Percentiles rank a stretch among this genome's conserved stretches.
Conservation (phyloP, 2,888 invertebrate genomes). For the Agelastica alni region DNA sequence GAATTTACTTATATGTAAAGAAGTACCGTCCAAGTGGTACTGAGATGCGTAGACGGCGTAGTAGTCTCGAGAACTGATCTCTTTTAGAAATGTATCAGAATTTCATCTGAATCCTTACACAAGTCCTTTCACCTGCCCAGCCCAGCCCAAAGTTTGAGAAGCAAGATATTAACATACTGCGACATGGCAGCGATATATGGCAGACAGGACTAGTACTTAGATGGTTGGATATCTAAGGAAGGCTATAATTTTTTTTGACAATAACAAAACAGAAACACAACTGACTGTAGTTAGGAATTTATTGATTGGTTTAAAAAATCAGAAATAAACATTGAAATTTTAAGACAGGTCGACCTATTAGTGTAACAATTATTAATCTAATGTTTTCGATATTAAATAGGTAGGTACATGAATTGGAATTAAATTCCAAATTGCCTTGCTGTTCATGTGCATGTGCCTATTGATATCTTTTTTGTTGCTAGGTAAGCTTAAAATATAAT, state of each 20-base stretch:
- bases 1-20: background rate
- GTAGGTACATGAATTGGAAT: no score
- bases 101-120: slow-evolving; percentile 50
- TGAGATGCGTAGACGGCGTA: slow-evolving; percentile 9
- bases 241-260: background rate
- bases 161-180: slow-evolving; percentile 38
- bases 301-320: background rate
- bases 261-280: no score
- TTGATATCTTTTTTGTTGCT: no score
- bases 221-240: slow-evolving; percentile 1
- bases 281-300: background rate
- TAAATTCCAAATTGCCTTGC: no score
- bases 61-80: slow-evolving; percentile 41
- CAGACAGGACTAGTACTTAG: slow-evolving; percentile 6
- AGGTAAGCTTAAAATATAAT: no score
- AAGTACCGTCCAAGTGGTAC: background rate
- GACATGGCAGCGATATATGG: slow-evolving; percentile 28
- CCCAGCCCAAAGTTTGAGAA: slow-evolving; percentile 45
- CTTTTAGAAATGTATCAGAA: slow-evolving; percentile 54
- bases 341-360: no score
- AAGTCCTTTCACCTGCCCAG: slow-evolving; percentile 53
- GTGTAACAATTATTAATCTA: no score
- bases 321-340: no score
- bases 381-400: no score
- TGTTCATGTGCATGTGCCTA: no score